Percentiles rank a stretch among this genome's conserved stretches.
These are phyloP conservation scores for Pyrgilauda ruficollis DNA, from an alignment of 2,113 vertebrate species.

Conservation along the genomic window DNA sequence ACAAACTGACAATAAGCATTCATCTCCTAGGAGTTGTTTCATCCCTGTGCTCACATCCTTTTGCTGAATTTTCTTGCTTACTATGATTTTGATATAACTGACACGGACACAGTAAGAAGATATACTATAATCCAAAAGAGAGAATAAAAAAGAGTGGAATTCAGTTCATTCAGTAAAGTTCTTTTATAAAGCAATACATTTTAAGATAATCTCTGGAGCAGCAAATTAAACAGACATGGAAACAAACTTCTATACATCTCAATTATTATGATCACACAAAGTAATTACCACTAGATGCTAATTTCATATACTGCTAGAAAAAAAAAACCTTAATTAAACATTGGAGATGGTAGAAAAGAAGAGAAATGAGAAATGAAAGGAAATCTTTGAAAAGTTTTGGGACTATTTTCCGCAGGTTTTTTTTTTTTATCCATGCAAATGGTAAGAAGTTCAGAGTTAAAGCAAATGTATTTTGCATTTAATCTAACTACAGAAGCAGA, in stretches of 20 bases:
- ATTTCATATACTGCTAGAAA: conserved; percentile 12
- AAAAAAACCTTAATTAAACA: conserved; percentile 2
- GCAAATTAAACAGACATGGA: background rate
- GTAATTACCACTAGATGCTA: background rate
- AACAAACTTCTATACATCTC: background rate
- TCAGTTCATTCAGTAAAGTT: background rate
- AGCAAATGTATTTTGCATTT: background rate
- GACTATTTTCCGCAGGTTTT: background rate
- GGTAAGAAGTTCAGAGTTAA: background rate
- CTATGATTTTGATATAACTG: background rate
- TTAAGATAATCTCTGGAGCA: background rate
- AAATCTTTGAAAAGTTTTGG: background rate
- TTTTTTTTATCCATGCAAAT: background rate
- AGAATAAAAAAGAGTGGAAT: background rate
- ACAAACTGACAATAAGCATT: background rate
- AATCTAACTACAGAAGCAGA: background rate
- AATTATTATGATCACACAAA: background rate
- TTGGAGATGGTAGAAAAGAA: background rate
- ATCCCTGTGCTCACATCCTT: background rate
- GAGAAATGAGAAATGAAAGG: background rate
- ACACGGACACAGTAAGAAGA: background rate
- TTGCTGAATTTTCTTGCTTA: background rate
- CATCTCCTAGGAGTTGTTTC: background rate
- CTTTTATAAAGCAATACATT: background rate
- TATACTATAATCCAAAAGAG: background rate